Base-by-base conservation (phyloP, 1,140 invertebrate species). In the Drosophila saltans region DNA sequence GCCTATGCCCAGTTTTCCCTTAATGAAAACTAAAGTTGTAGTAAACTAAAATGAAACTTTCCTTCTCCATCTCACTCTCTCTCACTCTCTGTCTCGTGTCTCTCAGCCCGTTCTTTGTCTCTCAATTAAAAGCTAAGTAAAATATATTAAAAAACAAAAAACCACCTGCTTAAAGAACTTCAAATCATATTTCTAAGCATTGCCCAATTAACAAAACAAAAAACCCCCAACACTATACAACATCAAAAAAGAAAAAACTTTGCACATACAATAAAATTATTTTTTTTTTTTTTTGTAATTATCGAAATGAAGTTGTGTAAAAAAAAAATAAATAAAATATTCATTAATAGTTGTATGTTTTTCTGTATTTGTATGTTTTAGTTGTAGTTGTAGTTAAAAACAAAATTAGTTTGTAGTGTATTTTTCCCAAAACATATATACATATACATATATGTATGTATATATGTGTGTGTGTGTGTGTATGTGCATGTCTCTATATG, bases 91-190 rank as follows among this genome's bases (percentile, higher is more conserved):
- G 66, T 86, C 63, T 75, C 16, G 1, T 24, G 2, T 52, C 8
- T 24, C 45, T 10, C 21, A 52, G 7, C 9, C 2, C 21, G 24
- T 24, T 16, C 33, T 39, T 36, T 63, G 67, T 78, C 78, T 85
- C 66, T 76, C 45, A 77, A 65, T 43, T 52, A 71, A 62, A 75
- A 63, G 52, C 71, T 72, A 56, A 63, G 41, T 65, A 83, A 88
- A 89, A 78, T 88, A 80, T 76, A 30, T 30, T 16, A 16, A 16
- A 16, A 16, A 16, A 16, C 65, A 86, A 88, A 88, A 82, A 80
- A 77, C 82, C 82, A 86, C 80, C 82, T 80, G 82, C 82, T 86
- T 88, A 70, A 82, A 41, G 67, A 78, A 68, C 59, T 72, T 39
- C 61, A 48, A 73, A 82, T 76, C 43, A 69, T 88, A 69, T 56